Evolutionary conservation across 30 jellyfish, hydroid and myxozoan species (phyloP).

Genomic region (Aurelia aurita): DNA sequence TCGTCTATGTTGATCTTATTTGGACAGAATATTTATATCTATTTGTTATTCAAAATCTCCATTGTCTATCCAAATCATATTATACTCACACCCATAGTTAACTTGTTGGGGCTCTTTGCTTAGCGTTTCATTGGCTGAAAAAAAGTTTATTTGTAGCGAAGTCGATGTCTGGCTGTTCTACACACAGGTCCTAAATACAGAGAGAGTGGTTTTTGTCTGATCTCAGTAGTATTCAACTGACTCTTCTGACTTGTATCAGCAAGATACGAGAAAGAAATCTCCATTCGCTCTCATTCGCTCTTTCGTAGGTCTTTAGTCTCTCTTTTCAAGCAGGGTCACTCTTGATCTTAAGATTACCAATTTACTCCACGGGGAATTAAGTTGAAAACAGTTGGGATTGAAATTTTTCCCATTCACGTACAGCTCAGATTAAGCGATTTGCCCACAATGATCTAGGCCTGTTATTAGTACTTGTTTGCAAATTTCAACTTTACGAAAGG

Average conservation of each 20-base stretch:
- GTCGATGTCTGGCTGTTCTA: conserved; percentile 55
- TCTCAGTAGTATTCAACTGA: conserved; percentile 50
- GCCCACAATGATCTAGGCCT: too few species aligned
- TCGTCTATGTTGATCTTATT: too few species aligned
- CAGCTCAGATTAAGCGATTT: too few species aligned
- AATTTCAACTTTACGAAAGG: too few species aligned
- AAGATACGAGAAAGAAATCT: conserved; percentile 47
- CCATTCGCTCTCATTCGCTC: conserved; percentile 13
- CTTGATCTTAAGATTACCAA: conserved; percentile 64
- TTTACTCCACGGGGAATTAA: conserved; percentile 60
- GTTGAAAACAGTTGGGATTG: conserved; percentile 39
- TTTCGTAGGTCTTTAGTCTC: neutral
- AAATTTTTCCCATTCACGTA: neutral
- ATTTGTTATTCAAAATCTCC: too few species aligned
- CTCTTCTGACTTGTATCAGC: conserved; percentile 56
- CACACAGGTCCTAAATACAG: conserved; percentile 34
- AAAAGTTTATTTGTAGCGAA: conserved; percentile 55
- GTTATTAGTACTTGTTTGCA: too few species aligned
- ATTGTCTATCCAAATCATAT: too few species aligned
- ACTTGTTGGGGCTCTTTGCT: too few species aligned
- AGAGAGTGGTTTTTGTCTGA: conserved; percentile 69
- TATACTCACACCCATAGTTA: too few species aligned
- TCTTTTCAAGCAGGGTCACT: conserved; percentile 44
- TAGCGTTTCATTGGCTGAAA: conserved; percentile 27
- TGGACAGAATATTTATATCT: too few species aligned